Evolutionary conservation across 2,797 vertebrate genomes (phyloP).

Genomic region (Pteropus rufus): DNA sequence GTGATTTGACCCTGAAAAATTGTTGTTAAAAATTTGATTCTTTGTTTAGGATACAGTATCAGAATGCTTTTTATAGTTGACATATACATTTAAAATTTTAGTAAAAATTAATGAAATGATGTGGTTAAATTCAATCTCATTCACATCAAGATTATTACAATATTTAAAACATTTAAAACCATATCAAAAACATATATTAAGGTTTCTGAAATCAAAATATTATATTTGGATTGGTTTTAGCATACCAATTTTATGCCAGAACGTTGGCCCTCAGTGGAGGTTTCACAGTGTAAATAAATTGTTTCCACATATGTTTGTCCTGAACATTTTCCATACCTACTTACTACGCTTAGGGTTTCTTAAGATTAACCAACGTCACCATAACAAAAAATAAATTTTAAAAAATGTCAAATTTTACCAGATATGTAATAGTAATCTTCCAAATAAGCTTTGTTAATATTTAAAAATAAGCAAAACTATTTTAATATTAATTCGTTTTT

Average conservation of each 20-base stretch:
- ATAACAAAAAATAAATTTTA: no score
- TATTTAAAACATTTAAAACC: not conserved
- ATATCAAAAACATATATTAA: not conserved
- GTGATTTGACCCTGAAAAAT: slow-evolving; percentile 30
- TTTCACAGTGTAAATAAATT: not conserved
- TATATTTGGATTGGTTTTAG: not conserved
- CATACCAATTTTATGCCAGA: not conserved
- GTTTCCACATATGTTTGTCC: not conserved
- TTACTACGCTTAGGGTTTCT: not conserved
- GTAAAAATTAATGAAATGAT: slow-evolving; percentile 38
- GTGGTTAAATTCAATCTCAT: not conserved
- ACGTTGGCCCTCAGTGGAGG: not conserved
- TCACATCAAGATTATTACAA: not conserved
- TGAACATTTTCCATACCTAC: not conserved
- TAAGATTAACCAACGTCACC: not conserved
- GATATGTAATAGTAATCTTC: not conserved
- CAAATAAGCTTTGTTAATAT: not conserved
- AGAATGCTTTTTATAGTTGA: not conserved
- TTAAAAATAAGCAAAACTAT: slow-evolving; percentile 1
- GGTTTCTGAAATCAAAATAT: not conserved
- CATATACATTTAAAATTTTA: not conserved
- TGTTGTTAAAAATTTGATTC: not conserved
- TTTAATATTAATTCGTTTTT: slow-evolving; percentile 20
- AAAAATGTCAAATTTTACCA: slow-evolving; percentile 16
- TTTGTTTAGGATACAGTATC: not conserved